Evolutionary conservation across 2,797 vertebrate species (phyloP), one percentile per base, ranked within the genome.

Genomic region (Pangasius krempfi): DNA sequence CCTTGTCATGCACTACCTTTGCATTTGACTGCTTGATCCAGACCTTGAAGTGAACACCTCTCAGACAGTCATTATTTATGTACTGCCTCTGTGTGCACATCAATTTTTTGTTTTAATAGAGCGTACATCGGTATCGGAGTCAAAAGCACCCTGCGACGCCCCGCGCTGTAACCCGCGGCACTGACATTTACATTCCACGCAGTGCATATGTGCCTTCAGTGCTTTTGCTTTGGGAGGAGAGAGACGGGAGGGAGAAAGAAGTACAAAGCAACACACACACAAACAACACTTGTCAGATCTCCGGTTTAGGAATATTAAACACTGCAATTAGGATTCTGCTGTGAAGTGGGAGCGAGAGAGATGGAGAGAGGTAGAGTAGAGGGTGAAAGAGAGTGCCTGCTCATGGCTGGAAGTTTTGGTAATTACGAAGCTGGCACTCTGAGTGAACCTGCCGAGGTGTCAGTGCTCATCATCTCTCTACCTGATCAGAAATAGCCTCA

Each of bases 371-470:
- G 68, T 27, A 75, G 73, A 87, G 58, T 37, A 70, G 81, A 82
- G 81, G 80, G 64, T n/a, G 68, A 72, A 72, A 60, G 84, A 27
- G 87, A 84, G 88, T 82, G 80, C 58, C 58, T 82, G 37, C 56
- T 82, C 37, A 3, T 83, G 76, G 64, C 82, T 88, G 85, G 79
- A 89, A 90, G 89, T 89, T 95, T 93, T 94, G 90, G 93, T 95
- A 96, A 95, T 96, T 95, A 96, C 91, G 94, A 94, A 92, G 92
- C 93, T 93, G 94, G 95, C 91, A 96, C 96, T 97, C 94, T 91
- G 88, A 93, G 93, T 96, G 96, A 96, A 97, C 96, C 95, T 95
- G 91, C 93, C 25, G 92, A 95, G 93, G 94, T 97, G 96, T 96
- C 96, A 95, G 93, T 91, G 92, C 94, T 95, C 94, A 96, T 97